phyloP scores from a whole-genome alignment of 2,797 vertebrate genomes.

The Pachyuromys duprasi region DNA sequence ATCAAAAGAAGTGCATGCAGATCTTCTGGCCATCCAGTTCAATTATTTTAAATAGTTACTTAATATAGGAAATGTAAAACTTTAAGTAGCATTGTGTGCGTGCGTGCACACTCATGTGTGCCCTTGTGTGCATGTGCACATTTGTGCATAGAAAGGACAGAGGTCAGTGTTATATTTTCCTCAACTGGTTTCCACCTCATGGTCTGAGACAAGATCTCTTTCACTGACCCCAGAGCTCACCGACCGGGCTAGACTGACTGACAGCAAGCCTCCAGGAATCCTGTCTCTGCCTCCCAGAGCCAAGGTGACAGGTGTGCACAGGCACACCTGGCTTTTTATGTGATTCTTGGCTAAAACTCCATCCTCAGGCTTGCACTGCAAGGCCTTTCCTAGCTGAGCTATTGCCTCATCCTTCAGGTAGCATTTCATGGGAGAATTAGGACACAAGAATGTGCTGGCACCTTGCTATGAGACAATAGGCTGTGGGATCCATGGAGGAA shows the following conservation, averaged over 20 bases:
- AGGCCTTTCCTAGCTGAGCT: neutral
- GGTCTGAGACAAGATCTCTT: neutral
- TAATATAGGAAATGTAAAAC: neutral
- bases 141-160: neutral
- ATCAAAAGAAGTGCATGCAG: neutral
- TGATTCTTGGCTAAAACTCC: neutral
- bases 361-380: neutral
- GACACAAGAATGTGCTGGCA: no score
- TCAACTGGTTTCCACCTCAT: neutral
- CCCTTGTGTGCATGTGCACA: no score
- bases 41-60: neutral
- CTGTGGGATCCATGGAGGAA: neutral
- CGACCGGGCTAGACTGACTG: neutral
- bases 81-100: neutral
- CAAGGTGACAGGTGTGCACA: neutral
- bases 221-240: neutral
- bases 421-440: neutral
- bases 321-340: neutral
- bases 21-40: neutral
- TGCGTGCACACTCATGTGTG: neutral
- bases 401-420: neutral
- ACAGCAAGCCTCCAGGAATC: neutral
- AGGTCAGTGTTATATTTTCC: neutral
- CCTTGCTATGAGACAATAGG: neutral
- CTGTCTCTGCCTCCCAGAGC: neutral